Percentiles rank a stretch among this genome's conserved stretches.
phyloP scores from a whole-genome alignment of 2,113 vertebrate species.

The Phodopus roborovskii region DNA sequence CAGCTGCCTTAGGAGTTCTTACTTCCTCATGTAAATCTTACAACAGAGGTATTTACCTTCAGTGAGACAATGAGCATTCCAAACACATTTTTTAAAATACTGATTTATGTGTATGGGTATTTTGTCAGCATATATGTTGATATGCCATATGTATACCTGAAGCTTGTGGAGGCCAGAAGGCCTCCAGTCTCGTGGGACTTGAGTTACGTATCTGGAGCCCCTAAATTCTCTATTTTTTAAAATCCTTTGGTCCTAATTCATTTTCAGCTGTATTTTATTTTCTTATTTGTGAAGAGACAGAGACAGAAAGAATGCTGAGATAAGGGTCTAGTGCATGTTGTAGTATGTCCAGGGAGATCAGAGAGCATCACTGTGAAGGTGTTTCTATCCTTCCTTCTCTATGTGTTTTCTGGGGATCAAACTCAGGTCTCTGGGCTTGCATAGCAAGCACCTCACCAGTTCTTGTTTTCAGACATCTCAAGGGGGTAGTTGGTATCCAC shows the following conservation, averaged over 20 bases:
- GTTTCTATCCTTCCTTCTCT: neutral
- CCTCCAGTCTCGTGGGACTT: neutral
- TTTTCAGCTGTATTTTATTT: neutral
- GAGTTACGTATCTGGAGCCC: neutral
- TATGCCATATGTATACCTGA: neutral
- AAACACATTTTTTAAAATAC: neutral
- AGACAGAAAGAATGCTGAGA: too few species aligned
- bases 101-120: neutral
- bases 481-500: neutral
- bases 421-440: neutral
- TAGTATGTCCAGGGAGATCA: neutral
- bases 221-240: neutral
- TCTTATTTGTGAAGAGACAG: neutral
- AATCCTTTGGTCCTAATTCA: neutral
- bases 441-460: neutral
- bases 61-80: neutral
- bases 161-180: neutral
- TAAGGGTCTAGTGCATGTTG: too few species aligned
- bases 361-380: neutral
- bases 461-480: neutral
- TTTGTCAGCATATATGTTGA: neutral
- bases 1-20: neutral
- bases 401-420: neutral
- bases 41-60: neutral
- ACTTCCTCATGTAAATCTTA: neutral